Conservation (phyloP, 2,888 invertebrate species). For the Dasypogon diadema region DNA sequence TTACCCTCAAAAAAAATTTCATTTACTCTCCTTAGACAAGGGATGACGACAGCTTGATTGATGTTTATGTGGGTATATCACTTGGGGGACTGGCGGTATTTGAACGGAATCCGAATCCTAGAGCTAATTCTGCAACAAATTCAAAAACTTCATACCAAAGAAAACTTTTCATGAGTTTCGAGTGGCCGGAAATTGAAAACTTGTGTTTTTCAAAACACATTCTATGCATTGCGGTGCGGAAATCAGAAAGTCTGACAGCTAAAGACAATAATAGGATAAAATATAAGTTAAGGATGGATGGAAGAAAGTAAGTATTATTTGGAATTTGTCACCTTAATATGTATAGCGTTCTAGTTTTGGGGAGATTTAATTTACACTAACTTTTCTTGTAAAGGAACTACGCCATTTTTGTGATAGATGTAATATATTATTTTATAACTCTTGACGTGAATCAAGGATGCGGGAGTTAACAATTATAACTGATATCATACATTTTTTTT, state of each 20-base stretch:
- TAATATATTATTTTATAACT: too few species aligned
- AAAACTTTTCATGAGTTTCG: conserved; percentile 69
- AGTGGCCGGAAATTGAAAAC: conserved; percentile 82
- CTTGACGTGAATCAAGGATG: too few species aligned
- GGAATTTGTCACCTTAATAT: not conserved
- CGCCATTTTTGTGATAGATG: too few species aligned
- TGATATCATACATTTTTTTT: too few species aligned
- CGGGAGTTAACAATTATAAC: too few species aligned
- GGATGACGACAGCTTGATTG: conserved; percentile 73
- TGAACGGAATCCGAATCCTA: conserved; percentile 53
- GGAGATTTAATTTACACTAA: too few species aligned
- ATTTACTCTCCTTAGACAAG: conserved; percentile 68
- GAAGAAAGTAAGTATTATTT: conserved; percentile 73
- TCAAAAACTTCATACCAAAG: conserved; percentile 64
- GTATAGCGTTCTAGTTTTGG: too few species aligned
- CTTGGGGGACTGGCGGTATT: conserved; percentile 71
- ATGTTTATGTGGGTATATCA: conserved; percentile 76
- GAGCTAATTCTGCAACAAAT: conserved; percentile 50
- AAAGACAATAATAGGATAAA: conserved; percentile 74
- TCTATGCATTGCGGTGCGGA: conserved; percentile 73
- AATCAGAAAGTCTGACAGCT: conserved; percentile 70
- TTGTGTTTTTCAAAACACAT: conserved; percentile 82
- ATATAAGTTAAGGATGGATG: conserved; percentile 80
- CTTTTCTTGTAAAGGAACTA: too few species aligned
- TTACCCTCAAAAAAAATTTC: conserved; percentile 1